A percentile compares a stretch with the other conserved stretches of the same genome.
These are phyloP conservation scores for Neosilurus mollespiculum DNA, from an alignment of 2,797 vertebrate genomes.

Conservation along the genomic window DNA sequence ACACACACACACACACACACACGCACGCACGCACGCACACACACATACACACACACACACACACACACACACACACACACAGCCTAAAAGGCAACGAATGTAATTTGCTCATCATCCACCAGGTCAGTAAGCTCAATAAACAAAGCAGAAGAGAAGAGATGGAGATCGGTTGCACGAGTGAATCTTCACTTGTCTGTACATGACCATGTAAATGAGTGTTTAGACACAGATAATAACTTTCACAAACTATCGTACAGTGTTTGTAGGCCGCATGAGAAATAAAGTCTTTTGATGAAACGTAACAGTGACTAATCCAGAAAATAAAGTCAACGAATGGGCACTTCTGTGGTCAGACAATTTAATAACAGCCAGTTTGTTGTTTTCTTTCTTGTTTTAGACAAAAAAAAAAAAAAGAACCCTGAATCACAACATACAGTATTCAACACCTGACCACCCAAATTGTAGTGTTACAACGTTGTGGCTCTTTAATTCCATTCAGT, in stretches of 20 bases:
- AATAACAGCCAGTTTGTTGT: not conserved
- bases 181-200: constrained; percentile 17
- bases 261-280: constrained; percentile 6
- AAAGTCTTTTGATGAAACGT: not conserved
- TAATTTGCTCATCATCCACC: constrained; percentile 27
- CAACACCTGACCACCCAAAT: constrained; percentile 22
- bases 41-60: constrained; percentile 11
- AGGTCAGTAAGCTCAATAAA: constrained; percentile 27
- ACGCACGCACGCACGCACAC: constrained; percentile 5
- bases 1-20: constrained; percentile 12
- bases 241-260: not conserved
- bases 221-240: constrained; percentile 1
- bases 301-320: not conserved
- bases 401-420: constrained; percentile 9
- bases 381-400: constrained; percentile 2
- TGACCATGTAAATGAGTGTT: not conserved
- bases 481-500: constrained; percentile 30
- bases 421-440: constrained; percentile 31
- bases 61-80: constrained; percentile 14
- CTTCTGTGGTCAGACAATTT: not conserved
- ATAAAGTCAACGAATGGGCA: not conserved
- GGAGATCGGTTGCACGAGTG: not conserved
- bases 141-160: constrained; percentile 15
- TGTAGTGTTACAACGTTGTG: constrained; percentile 7
- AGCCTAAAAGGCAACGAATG: constrained; percentile 15